Evolutionary conservation across 1,140 invertebrate genomes (phyloP).

Genomic region (Atopsyche davidsoni): DNA sequence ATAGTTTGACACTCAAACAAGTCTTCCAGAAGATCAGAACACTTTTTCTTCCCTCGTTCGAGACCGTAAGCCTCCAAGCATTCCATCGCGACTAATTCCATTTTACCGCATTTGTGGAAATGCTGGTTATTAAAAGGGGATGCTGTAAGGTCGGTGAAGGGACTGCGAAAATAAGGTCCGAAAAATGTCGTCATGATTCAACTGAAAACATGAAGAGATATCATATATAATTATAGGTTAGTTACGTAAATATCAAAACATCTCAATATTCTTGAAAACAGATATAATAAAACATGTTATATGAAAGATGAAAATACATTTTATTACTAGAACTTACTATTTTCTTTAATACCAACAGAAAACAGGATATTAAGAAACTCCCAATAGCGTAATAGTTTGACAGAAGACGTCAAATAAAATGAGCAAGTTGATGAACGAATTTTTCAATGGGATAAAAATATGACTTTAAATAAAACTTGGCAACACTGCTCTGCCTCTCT

Average conservation of each 20-base stretch:
- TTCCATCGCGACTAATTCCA: constrained; percentile 62
- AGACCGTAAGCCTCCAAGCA: constrained; percentile 70
- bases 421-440: no score
- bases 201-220: no score
- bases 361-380: no score
- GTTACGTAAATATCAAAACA: constrained; percentile 2
- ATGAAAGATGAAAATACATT: background rate
- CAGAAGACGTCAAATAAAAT: no score
- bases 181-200: no score
- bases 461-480: no score
- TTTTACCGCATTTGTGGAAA: constrained; percentile 52
- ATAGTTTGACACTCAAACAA: constrained; percentile 58
- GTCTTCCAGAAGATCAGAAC: constrained; percentile 55
- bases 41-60: constrained; percentile 50
- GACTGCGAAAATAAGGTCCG: constrained; percentile 57
- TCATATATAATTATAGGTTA: constrained; percentile 1
- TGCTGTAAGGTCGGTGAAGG: constrained; percentile 62
- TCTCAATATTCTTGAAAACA: background rate
- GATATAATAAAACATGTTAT: background rate
- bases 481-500: no score
- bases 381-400: no score
- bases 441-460: no score
- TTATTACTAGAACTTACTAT: background rate
- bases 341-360: no score
- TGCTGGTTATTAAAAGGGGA: constrained; percentile 56